Conservation (phyloP, 2,113 vertebrate species). For the Perccottus glenii region DNA sequence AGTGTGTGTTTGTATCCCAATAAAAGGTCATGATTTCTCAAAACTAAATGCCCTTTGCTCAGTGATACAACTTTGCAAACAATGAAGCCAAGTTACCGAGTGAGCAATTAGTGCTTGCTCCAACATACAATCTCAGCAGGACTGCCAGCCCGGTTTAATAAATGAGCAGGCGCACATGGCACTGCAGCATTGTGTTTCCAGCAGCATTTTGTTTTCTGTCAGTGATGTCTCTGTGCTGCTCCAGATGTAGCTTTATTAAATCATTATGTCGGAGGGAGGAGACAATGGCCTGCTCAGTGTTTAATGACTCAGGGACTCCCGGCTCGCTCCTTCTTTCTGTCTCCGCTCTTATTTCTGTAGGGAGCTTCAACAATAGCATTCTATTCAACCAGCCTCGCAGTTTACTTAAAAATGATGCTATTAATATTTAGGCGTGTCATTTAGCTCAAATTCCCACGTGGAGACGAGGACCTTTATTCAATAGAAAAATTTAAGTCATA, state of each 20-base stretch:
- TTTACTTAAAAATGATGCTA: conserved; percentile 59
- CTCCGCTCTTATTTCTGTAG: conserved; percentile 54
- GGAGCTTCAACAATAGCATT: conserved; percentile 52
- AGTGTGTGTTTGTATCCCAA: conserved; percentile 2
- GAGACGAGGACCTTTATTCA: conserved; percentile 45
- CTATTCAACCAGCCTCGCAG: conserved; percentile 41
- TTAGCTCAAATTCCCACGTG: conserved; percentile 49
- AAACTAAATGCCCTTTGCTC: conserved; percentile 58
- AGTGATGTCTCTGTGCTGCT: conserved; percentile 57
- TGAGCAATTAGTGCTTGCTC: conserved; percentile 67
- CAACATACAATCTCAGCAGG: conserved; percentile 60
- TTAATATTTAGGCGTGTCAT: conserved; percentile 60
- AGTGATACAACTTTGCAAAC: conserved; percentile 56
- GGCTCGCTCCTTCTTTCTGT: conserved; percentile 42
- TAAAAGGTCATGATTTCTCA: conserved; percentile 30
- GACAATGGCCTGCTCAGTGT: conserved; percentile 66
- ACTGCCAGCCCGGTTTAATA: conserved; percentile 61
- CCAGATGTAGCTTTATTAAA: conserved; percentile 76
- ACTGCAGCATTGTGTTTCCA: conserved; percentile 61
- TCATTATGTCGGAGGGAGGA: conserved; percentile 68
- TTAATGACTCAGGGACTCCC: conserved; percentile 70
- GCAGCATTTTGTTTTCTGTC: conserved; percentile 68
- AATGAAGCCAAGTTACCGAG: conserved; percentile 55
- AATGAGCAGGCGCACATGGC: conserved; percentile 54
- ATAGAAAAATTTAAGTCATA: conserved; percentile 49